Evolutionary conservation across 2,888 invertebrate genomes (phyloP), one percentile per base, ranked within the genome.

Genomic region (Volucella inflata): DNA sequence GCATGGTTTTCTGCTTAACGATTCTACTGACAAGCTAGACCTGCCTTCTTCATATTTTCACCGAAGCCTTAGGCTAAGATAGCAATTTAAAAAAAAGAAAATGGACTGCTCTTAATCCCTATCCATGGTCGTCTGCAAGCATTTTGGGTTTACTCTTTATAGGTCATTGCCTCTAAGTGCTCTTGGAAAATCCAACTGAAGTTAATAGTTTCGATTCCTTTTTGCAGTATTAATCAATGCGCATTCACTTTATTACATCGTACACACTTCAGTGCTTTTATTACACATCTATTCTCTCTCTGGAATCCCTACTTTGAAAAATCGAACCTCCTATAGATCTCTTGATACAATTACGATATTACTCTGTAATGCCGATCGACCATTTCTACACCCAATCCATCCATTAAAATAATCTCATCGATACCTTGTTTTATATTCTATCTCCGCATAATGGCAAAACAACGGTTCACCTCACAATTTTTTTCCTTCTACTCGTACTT

Each of bases 361-460:
- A 50, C 59, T 68, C 62, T 38, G 62, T 62, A 71, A 72, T 76
- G 76, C 75, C 84, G 65, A 71, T 85, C 65, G 80, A 71, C 71
- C 67, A 71, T 80, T 80, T 44, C 50, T 62, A 67, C 71, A 65
- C 74, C 84, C 79, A 76, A 71, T 71, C 70, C 80, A 67, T 80
- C 75, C 80, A 85, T 85, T 85, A 85, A 85, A 80, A 60, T 85
- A 80, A 85, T 85, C 80, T 80, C 84, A 84, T 70, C 84, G 80
- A 80, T 85, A 80, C 80, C 84, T 80, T 76, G 76, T 80, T 80
- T 85, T 76, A 76, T 76, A 80, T 80, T 76, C 80, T 50, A 84
- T 71, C 84, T 71, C 75, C 71, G 59, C 74, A 62, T 70, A 80
- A 80, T 80, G 64, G 80, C 80, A 59, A 79, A 1, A 68, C 79